phyloP scores from a whole-genome alignment of 2,113 vertebrate genomes.

The Nyctereutes procyonoides region DNA sequence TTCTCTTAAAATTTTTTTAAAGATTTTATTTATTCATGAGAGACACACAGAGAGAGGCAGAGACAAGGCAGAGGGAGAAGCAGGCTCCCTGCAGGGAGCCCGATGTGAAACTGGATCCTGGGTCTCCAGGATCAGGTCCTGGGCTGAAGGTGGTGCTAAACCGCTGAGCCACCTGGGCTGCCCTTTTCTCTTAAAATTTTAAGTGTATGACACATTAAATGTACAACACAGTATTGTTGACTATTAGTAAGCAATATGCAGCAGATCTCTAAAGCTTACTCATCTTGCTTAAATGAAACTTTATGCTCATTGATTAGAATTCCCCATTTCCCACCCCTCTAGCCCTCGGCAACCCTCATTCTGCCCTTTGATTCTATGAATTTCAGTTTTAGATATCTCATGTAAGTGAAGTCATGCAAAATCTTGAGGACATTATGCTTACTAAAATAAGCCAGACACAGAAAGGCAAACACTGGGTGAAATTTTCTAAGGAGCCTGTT shows the following conservation, averaged over 20 bases:
- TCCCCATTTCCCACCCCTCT: background rate
- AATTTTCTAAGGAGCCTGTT: background rate
- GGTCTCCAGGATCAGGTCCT: no score
- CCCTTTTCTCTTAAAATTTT: no score
- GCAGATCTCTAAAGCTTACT: background rate
- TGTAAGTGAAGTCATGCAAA: background rate
- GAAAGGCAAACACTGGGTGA: background rate
- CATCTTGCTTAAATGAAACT: background rate
- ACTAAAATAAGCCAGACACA: background rate
- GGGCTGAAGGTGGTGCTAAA: no score
- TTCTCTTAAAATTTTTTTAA: no score
- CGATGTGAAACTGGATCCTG: no score
- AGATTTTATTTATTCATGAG: no score
- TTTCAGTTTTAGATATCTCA: background rate
- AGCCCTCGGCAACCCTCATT: no score
- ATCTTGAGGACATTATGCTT: background rate
- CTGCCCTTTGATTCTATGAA: background rate
- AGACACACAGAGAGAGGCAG: no score
- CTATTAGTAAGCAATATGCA: background rate
- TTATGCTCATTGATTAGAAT: background rate
- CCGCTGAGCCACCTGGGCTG: no score
- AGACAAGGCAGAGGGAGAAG: no score
- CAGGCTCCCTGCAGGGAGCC: no score
- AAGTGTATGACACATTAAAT: background rate
- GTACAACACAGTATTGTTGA: background rate